These are phyloP conservation scores for Chelonoidis abingdonii DNA, from an alignment of 2,113 vertebrate genomes.

Conservation along the genomic window DNA sequence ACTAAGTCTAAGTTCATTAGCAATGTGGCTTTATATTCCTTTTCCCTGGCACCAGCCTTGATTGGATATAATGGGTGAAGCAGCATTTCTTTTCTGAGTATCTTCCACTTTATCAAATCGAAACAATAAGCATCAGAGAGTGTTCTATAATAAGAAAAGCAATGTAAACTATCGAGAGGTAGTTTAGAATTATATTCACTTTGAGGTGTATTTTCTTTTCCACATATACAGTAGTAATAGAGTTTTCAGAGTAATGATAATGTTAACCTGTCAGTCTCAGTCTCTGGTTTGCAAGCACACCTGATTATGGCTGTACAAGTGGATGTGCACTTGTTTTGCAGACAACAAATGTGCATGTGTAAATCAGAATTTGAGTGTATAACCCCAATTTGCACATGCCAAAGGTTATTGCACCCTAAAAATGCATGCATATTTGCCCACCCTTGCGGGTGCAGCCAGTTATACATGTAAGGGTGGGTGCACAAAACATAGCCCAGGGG, in stretches of 20 bases:
- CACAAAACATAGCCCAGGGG: neutral
- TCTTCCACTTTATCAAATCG: neutral
- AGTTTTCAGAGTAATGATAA: neutral
- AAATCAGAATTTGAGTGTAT: neutral
- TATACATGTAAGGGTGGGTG: neutral
- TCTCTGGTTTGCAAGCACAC: neutral
- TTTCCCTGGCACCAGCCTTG: slow-evolving; percentile 13
- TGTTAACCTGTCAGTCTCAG: neutral
- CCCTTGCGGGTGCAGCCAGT: neutral
- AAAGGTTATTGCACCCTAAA: neutral
- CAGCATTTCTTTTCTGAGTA: neutral
- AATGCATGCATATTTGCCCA: neutral
- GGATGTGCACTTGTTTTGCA: neutral
- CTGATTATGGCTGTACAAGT: neutral
- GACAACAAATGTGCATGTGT: slow-evolving; percentile 16
- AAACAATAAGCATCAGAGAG: slow-evolving; percentile 4
- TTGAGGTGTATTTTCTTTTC: slow-evolving; percentile 40
- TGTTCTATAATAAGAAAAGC: neutral
- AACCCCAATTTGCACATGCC: neutral
- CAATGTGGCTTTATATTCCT: neutral
- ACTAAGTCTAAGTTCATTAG: neutral
- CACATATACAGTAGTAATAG: neutral
- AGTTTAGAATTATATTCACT: neutral
- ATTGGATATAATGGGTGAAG: neutral
- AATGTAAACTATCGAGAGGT: neutral